Evolutionary conservation across 2,797 vertebrate genomes (phyloP).

Genomic region (Astyanax mexicanus): DNA sequence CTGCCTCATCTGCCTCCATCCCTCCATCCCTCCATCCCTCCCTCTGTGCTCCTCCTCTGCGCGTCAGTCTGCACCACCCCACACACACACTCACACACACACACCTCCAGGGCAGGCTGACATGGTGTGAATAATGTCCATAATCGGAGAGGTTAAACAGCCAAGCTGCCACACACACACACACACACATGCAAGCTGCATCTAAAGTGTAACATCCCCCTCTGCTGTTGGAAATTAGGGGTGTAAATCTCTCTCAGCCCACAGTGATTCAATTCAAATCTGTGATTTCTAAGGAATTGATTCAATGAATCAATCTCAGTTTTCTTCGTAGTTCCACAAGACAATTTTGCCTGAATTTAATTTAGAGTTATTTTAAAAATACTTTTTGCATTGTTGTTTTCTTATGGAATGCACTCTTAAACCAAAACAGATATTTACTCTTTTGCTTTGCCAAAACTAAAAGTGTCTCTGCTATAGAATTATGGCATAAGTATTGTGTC

Average conservation of each 20-base stretch:
- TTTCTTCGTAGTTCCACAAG: too few relatives aligned
- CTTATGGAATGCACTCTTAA: too few relatives aligned
- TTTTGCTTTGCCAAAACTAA: neutral
- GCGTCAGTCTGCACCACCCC: neutral
- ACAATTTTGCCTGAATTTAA: too few relatives aligned
- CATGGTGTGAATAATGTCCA: slow-evolving; percentile 55
- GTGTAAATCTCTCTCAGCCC: neutral
- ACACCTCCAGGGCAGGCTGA: slow-evolving; percentile 36
- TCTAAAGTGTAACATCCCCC: slow-evolving; percentile 62
- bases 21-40: neutral
- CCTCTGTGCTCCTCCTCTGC: neutral
- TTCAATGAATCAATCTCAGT: neutral
- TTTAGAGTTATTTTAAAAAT: too few relatives aligned
- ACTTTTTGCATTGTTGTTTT: too few relatives aligned
- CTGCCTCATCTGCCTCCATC: slow-evolving; percentile 20
- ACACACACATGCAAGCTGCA: slow-evolving; percentile 43
- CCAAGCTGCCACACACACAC: slow-evolving; percentile 28
- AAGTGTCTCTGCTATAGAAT: neutral
- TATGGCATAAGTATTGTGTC: too few relatives aligned
- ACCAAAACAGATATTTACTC: too few relatives aligned
- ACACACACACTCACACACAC: too few relatives aligned
- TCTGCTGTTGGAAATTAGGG: slow-evolving; percentile 61
- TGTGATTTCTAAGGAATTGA: neutral
- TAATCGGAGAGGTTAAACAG: slow-evolving; percentile 63
- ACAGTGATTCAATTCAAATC: neutral